Evolutionary conservation across 2,113 vertebrate species (phyloP), one percentile per base, ranked within the genome.

Genomic region (Siphamia tubifer): DNA sequence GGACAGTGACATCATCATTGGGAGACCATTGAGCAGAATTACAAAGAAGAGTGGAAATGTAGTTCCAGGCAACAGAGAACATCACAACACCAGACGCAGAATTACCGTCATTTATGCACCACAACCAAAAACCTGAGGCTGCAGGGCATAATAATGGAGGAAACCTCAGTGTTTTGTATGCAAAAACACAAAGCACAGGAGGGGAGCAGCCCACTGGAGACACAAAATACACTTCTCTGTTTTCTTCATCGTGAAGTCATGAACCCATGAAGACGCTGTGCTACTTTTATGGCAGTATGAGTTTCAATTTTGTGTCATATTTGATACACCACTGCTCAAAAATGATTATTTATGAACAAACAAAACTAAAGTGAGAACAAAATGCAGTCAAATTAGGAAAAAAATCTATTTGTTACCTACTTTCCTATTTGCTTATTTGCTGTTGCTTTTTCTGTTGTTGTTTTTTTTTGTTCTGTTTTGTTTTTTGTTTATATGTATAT

Each of bases 1-100:
- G 64, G 68, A 61, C 55, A 17, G 24, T 82, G 80, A 89, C 78
- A 77, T 85, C 80, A 88, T 77, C 68, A 76, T 56, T 66, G 47
- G 11, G 4, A 77, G 67, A 77, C 63, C 66, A 44, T 66, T 66
- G 38, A 42, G 54, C n/a, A 57, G 67, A 34, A 38, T 79, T 44
- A 49, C 63, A 62, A 54, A 55, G 16, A 24, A 28, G 51, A 68
- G 48, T 49, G 69, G 79, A 84, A 74, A 71, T 70, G 67, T 36
- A 42, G 60, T 42, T 62, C 73, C 0, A 1, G 49, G 65, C 55
- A 72, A 71, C 15, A 0, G 45, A 21, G 19, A 75, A 52, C 60
- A 73, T 77, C 68, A 55, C 17, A 70, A 52, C 45, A 73, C 27
- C 32, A 20, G 20, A 17, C 42, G 34, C 13, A 1, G 28, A 38